These are phyloP conservation scores for Mugil cephalus DNA, from an alignment of 2,113 vertebrate genomes.

Conservation along the genomic window DNA sequence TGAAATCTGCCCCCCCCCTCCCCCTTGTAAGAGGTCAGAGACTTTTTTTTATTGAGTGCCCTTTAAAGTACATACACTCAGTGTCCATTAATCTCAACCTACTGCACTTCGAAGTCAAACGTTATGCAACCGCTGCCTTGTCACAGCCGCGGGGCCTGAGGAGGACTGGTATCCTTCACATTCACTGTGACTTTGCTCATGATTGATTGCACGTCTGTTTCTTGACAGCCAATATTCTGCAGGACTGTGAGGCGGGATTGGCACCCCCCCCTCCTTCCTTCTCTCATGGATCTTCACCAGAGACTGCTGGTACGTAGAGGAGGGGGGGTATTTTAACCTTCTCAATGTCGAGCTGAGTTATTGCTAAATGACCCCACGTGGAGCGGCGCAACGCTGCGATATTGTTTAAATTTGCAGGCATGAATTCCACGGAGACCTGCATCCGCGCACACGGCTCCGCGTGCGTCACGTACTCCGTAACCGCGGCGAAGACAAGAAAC, in stretches of 20 bases:
- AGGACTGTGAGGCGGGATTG: slow-evolving; percentile 35
- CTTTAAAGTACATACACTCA: slow-evolving; percentile 65
- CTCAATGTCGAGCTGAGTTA: slow-evolving; percentile 60
- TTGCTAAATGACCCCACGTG: slow-evolving; percentile 53
- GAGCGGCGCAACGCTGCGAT: slow-evolving; percentile 24
- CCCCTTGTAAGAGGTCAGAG: slow-evolving; percentile 35
- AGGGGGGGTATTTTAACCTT: slow-evolving; percentile 57
- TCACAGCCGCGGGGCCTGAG: slow-evolving; percentile 51
- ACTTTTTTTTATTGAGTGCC: slow-evolving; percentile 43
- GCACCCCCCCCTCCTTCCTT: not conserved
- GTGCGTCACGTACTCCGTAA: slow-evolving; percentile 48
- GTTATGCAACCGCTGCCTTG: slow-evolving; percentile 61
- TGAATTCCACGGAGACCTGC: slow-evolving; percentile 49
- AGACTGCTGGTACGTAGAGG: slow-evolving; percentile 19
- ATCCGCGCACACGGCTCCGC: not conserved
- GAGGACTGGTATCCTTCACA: slow-evolving; percentile 74
- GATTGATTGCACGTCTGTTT: slow-evolving; percentile 79
- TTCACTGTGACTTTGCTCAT: slow-evolving; percentile 75
- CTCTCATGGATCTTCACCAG: slow-evolving; percentile 31
- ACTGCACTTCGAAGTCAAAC: slow-evolving; percentile 39
- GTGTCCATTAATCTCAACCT: slow-evolving; percentile 75
- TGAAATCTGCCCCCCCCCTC: slow-evolving; percentile 35
- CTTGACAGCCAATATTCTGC: slow-evolving; percentile 74
- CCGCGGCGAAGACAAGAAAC: slow-evolving; percentile 23
- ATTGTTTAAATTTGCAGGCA: slow-evolving; percentile 57